Base-by-base conservation (phyloP, 2,888 invertebrate species). In the Drosophila monieri region DNA sequence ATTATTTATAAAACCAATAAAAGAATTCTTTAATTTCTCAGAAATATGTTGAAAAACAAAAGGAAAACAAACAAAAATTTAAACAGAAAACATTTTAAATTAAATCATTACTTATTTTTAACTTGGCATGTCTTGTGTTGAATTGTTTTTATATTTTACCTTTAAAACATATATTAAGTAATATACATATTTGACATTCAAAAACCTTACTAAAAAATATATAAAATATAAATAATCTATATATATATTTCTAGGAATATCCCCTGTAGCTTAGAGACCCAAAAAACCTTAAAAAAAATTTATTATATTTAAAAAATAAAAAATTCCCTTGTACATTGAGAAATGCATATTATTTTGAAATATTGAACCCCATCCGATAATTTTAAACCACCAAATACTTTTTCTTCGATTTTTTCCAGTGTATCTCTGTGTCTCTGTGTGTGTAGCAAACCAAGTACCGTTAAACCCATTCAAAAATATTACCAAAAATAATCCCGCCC, bases 361-460 rank as follows among this genome's bases (percentile, higher is more conserved):
- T 14, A 39, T 47, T 48, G 18, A 44, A 62, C 81, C 85, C 68
- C 35, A 76, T 12, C 59, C 60, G 72, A 87, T 78, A 65, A 77
- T 59, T 76, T 73, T 80, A 69, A 65, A 32, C 66, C 35, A 65
- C 66, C 35, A 60, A 58, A 75, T 65, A 66, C 83, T 78, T 44
- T 85, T 80, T 85, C 84, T 80, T 78, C 80, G 56, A 77, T 85
- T 85, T 86, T 78, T 85, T 85, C 76, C 85, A 85, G 85, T 85
- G 86, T 85, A 77, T 88, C 85, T 88, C 88, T 77, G 85, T 83
- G 81, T 85, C 77, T 86, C 77, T 86, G 80, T 85, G 85, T 85
- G 85, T 85, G 72, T 76, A 76, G 76, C 74, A 75, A 67, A 66
- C 35, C 44, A 21, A 46, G 39, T 39, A 39, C 39, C 15, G 39